Percentiles rank a stretch among this genome's conserved stretches.
These are phyloP conservation scores for Drosophila hamatofila DNA, from an alignment of 2,888 invertebrate genomes.

Conservation along the genomic window DNA sequence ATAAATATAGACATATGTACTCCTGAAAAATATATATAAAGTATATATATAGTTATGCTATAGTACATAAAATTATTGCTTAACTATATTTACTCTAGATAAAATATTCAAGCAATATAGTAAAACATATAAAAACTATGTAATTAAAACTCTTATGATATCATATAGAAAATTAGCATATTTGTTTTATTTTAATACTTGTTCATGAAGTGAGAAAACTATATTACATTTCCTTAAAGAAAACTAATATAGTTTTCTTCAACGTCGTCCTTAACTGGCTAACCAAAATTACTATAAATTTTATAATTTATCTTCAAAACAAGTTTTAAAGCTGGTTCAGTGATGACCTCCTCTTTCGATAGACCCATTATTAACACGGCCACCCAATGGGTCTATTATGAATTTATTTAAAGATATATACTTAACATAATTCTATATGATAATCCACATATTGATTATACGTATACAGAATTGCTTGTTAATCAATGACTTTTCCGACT, in stretches of 20 bases:
- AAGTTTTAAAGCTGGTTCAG: neutral
- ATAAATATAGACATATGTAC: too few species aligned
- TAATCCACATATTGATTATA: neutral
- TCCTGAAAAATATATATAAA: too few species aligned
- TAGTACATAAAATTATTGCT: too few species aligned
- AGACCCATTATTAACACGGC: neutral
- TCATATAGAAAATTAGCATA: neutral
- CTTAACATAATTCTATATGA: neutral
- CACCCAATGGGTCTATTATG: neutral
- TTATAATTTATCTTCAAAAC: neutral
- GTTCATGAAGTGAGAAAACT: too few species aligned
- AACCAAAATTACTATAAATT: neutral
- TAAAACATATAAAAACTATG: too few species aligned
- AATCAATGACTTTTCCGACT: neutral
- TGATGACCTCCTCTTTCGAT: neutral
- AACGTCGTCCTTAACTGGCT: too few species aligned
- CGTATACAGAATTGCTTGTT: neutral
- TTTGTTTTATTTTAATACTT: neutral
- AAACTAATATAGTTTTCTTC: neutral
- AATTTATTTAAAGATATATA: neutral
- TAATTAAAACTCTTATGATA: too few species aligned
- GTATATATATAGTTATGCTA: too few species aligned
- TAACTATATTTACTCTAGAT: neutral
- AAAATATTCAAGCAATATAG: neutral
- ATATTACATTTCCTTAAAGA: too few species aligned